These are phyloP conservation scores for Cladorhizidae sp. DNA, from an alignment of 37 sponge, comb jelly and placozoan genomes.

Conservation along the genomic window DNA sequence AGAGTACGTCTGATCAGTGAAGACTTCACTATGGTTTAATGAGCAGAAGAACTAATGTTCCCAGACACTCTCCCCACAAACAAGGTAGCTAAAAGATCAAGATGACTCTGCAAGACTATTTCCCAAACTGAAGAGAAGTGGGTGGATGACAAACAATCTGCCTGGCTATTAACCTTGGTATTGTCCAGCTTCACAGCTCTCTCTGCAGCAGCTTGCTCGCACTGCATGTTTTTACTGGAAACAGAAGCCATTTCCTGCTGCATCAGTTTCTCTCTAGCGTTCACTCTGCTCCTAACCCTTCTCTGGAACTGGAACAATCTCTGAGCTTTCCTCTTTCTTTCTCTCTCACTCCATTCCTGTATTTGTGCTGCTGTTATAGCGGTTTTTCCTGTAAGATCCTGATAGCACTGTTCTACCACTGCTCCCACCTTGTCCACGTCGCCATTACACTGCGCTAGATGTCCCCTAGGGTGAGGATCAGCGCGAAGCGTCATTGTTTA, in stretches of 20 bases:
- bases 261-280: slow-evolving; percentile 12
- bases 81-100: too few relatives aligned
- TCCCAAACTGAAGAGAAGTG: too few relatives aligned
- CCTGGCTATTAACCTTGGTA: neutral
- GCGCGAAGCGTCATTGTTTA: slow-evolving; percentile 5
- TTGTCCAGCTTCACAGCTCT: slow-evolving; percentile 17
- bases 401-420: slow-evolving; percentile 12
- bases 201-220: slow-evolving; percentile 4
- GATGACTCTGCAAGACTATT: too few relatives aligned
- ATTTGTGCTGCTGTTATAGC: neutral
- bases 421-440: slow-evolving; percentile 11
- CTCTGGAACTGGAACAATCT: slow-evolving; percentile 29
- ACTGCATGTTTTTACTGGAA: neutral
- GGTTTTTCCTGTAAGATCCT: neutral
- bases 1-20: too few relatives aligned
- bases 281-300: slow-evolving; percentile 38
- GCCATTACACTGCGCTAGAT: slow-evolving; percentile 54
- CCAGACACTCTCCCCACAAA: too few relatives aligned
- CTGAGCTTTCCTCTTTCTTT: slow-evolving; percentile 19
- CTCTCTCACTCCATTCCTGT: neutral
- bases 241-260: neutral
- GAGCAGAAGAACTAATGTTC: too few relatives aligned
- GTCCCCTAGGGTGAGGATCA: slow-evolving; percentile 31
- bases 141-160: too few relatives aligned
- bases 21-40: too few relatives aligned